Conservation (phyloP, 1,140 invertebrate genomes). For the Camponotus floridanus region DNA sequence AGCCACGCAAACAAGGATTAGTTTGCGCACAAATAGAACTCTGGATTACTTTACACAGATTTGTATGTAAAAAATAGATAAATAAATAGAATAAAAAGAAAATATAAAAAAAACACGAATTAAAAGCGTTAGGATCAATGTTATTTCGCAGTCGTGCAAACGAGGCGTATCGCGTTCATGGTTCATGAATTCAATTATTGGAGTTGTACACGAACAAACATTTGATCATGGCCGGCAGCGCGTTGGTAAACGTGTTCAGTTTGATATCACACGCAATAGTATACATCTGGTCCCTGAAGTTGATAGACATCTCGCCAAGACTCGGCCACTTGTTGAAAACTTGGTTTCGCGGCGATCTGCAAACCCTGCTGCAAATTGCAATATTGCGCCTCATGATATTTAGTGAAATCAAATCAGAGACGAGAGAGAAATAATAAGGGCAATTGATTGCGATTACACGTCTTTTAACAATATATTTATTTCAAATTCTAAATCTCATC, state of each 20-base stretch:
- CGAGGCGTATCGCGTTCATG: not conserved
- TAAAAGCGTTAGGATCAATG: not conserved
- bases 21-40: too few relatives aligned
- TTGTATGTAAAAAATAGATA: not conserved
- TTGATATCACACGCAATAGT: conserved; percentile 6
- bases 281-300: conserved; percentile 21
- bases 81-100: not conserved
- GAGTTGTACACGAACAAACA: conserved; percentile 20
- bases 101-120: too few relatives aligned
- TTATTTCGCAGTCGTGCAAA: not conserved
- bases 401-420: not conserved
- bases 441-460: not conserved
- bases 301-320: conserved; percentile 51
- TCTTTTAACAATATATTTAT: not conserved
- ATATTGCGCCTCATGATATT: conserved; percentile 2
- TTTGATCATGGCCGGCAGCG: conserved; percentile 16
- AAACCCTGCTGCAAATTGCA: conserved; percentile 12
- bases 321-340: conserved; percentile 52
- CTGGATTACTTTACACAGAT: not conserved
- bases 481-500: not conserved
- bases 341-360: conserved; percentile 14
- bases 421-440: not conserved
- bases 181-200: conserved; percentile 39
- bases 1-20: not conserved
- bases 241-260: conserved; percentile 20